Conservation (phyloP, 2,797 vertebrate species). For the Aphelocoma californica region DNA sequence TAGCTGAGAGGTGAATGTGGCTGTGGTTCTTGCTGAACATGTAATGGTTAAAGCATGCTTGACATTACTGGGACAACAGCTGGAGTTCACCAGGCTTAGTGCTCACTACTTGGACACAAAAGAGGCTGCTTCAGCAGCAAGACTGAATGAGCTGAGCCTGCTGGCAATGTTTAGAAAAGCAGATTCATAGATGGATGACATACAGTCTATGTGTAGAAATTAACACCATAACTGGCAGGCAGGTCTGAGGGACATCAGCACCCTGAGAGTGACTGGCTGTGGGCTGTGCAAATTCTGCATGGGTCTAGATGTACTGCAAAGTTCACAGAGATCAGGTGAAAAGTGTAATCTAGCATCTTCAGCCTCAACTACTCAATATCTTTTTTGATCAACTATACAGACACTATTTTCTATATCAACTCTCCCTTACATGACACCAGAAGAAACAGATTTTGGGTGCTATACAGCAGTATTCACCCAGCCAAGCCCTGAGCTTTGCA, state of each 20-base stretch:
- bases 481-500: background rate
- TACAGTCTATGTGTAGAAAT: background rate
- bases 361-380: background rate
- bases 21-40: background rate
- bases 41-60: background rate
- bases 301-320: background rate
- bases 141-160: background rate
- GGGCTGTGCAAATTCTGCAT: background rate
- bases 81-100: background rate
- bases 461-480: background rate
- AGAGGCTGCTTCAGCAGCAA: background rate
- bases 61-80: accelerated
- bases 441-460: background rate
- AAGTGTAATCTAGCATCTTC: background rate
- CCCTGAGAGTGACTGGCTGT: background rate
- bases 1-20: background rate
- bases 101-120: background rate
- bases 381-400: background rate
- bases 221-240: background rate
- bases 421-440: background rate
- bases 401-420: background rate
- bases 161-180: background rate
- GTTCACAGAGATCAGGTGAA: background rate
- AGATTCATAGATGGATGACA: background rate
- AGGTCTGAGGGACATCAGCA: background rate